Evolutionary conservation across 2,888 invertebrate species (phyloP), one percentile per base, ranked within the genome.

Genomic region (Sylvicola cinctus): DNA sequence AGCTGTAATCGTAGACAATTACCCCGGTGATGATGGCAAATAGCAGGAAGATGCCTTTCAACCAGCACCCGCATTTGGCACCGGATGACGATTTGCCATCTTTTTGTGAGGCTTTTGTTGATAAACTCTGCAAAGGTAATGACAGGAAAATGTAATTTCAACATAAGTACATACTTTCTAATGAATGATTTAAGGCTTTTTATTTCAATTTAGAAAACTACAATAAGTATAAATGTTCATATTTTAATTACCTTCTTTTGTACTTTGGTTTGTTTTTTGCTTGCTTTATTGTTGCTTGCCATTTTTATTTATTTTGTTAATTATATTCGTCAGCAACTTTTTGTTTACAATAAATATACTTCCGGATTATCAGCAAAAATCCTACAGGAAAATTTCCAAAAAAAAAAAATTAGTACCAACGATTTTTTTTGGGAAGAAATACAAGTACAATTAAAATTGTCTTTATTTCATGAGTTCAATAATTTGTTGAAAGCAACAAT

Each of bases 11-110:
- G 43, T 70, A 71, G 25, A 63, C 59, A 36, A 80, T 54, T 37
- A 72, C 53, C 29, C 66, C 68, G 39, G 62, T 67, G 41, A 74
- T 68, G 39, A 67, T 50, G 17, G 68, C 46, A 39, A 75, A 45
- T 36, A 76, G 47, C 40, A 76, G 50, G 49, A 77, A 58, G 48
- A 67, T 68, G 38, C 72, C 67, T 49, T 66, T 64, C 45, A 68
- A 61, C 70, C 73, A 75, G 43, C 73, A 71, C 54, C 73, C 76
- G 45, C 64, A 64, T 55, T 62, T 62, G 53, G 62, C 58, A 31
- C 42, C 40, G 14, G 41, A 43, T 38, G 36, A 32, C 3, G 36
- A 32, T 32, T 27, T 32, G 13, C 14, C 25, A 16, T 41, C 42
- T 37, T 40, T 43, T 32, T 40, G 32, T 23, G 42, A 31, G 11